phyloP scores from a whole-genome alignment of 2,888 invertebrate species.

The Ochropacha duplaris region DNA sequence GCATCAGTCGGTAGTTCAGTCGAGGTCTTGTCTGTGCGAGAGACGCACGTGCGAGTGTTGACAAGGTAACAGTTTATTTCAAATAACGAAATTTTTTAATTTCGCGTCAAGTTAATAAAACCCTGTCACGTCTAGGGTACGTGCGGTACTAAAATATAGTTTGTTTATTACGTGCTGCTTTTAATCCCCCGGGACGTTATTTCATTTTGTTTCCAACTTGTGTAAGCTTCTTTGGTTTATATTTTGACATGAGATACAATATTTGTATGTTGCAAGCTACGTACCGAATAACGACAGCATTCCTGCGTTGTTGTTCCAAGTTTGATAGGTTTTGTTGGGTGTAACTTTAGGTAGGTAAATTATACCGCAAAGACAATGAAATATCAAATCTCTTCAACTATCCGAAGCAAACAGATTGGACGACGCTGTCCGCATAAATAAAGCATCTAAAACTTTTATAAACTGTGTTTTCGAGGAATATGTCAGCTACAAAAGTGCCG shows the following conservation, averaged over 20 bases:
- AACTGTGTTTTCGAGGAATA: constrained; percentile 19
- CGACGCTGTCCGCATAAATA: constrained; percentile 19
- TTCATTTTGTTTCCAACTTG: constrained; percentile 25
- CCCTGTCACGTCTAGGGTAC: constrained; percentile 13
- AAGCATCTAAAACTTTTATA: constrained; percentile 41
- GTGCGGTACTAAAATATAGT: constrained; percentile 8
- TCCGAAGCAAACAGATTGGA: constrained; percentile 9
- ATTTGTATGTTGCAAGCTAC: constrained; percentile 14
- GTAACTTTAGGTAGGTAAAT: constrained; percentile 8
- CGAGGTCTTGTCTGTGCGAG: constrained; percentile 30
- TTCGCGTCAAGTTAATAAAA: constrained; percentile 10
- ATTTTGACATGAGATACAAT: constrained; percentile 17
- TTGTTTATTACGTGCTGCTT: constrained; percentile 21
- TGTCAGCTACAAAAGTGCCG: constrained; percentile 21
- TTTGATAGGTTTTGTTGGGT: constrained; percentile 17
- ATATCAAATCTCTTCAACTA: constrained; percentile 18
- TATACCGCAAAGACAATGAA: constrained; percentile 19
- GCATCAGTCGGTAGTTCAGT: constrained; percentile 26
- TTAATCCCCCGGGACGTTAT: constrained; percentile 21
- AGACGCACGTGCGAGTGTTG: constrained; percentile 34
- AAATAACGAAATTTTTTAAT: constrained; percentile 16
- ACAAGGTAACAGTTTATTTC: constrained; percentile 15
- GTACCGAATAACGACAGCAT: constrained; percentile 8
- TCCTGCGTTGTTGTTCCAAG: constrained; percentile 7
- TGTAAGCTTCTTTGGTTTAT: constrained; percentile 12